Base-by-base conservation (phyloP, 2,113 vertebrate species). In the Gorsachius goisagi region DNA sequence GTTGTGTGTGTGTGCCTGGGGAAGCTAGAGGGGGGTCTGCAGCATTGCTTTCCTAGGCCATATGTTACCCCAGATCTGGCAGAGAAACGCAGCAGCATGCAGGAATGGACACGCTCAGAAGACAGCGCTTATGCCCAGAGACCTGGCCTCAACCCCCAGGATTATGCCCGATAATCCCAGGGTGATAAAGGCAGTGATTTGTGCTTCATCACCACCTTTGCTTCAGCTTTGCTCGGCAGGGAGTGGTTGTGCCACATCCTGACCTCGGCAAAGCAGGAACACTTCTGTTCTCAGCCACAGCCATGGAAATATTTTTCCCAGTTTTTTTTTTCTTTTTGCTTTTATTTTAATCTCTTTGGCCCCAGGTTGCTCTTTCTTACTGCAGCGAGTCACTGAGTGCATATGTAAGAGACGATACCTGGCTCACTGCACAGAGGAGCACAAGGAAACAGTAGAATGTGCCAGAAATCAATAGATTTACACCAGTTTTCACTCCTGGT, bases 161-260 rank as follows among this genome's bases (percentile, higher is more conserved):
- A 74, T 92, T 93, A 71, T 19, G 41, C 20, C 2, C 0, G 8
- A 53, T 85, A 93, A 91, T 89, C 90, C 90, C 50, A 35, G 37
- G 39, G 71, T 67, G 71, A 77, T 83, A 93, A 90, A 14, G 41
- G 75, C 33, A 62, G 79, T 55, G 90, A 83, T 83, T 94, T 92
- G 88, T 94, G 91, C 73, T 92, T 93, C 73, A 78, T 92, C 89
- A 78, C 37, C 32, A 76, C 55, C 78, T 80, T 89, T 55, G 37
- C 67, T 86, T 80, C 68, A 71, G 89, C 58, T 35, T 86, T 83
- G 35, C 49, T 72, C 1, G 2, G 41, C 74, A 28, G 33, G 27
- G 20, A 77, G 41, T 2, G 9, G 19, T 58, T 74, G 28, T 69
- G 20, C 41, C 55, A n/a, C 67, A 66, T 21, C 68, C 92, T 58